These are phyloP conservation scores for Columba livia DNA, from an alignment of 2,113 vertebrate genomes.

Conservation along the genomic window DNA sequence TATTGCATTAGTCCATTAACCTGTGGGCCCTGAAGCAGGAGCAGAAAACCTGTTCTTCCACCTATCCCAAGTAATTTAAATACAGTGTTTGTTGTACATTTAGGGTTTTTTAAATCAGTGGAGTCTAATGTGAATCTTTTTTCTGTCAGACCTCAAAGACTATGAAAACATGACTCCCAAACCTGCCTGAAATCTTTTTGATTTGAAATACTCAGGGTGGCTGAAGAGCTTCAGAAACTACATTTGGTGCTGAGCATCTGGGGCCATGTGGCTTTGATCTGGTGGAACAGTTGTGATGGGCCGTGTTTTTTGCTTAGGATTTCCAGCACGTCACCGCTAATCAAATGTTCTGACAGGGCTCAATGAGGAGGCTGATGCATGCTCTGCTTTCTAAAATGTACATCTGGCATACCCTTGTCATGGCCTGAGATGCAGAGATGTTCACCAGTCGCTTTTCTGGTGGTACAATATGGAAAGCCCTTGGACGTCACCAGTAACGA, in stretches of 20 bases:
- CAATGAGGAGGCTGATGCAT: background rate
- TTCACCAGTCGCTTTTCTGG: background rate
- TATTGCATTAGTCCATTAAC: conserved; percentile 61
- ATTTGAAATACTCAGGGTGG: conserved; percentile 37
- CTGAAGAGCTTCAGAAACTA: conserved; percentile 41
- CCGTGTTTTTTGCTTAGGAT: conserved; percentile 20
- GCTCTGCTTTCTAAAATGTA: conserved; percentile 20
- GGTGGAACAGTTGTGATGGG: conserved; percentile 7
- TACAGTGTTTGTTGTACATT: background rate
- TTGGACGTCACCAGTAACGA: background rate
- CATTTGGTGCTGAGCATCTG: conserved; percentile 25
- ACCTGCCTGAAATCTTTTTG: background rate
- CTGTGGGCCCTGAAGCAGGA: conserved; percentile 12
- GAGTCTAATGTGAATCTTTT: background rate
- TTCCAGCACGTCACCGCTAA: background rate
- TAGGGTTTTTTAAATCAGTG: conserved; percentile 35
- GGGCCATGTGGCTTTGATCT: conserved; percentile 64
- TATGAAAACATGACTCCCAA: background rate
- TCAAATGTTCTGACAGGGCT: conserved; percentile 37
- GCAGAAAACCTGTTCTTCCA: conserved; percentile 46
- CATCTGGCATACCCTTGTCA: background rate
- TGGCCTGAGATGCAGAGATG: background rate
- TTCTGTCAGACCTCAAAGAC: background rate
- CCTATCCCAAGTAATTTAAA: conserved; percentile 51
- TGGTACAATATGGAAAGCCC: background rate